Conservation (phyloP, 1,140 invertebrate species). For the Hycleus cichorii region DNA sequence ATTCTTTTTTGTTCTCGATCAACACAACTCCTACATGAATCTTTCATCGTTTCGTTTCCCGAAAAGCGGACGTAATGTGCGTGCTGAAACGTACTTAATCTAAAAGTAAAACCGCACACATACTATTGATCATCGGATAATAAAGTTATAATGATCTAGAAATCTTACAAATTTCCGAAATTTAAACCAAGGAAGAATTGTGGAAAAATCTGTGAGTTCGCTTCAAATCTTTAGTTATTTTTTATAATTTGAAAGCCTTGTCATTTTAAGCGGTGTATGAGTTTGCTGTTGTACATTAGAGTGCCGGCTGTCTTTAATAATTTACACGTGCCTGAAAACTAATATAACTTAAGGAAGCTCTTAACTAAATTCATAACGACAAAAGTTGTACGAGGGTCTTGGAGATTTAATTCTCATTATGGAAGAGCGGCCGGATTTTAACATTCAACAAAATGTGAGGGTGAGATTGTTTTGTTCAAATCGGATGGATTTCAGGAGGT, state of each 20-base stretch:
- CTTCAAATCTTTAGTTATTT: too few species aligned
- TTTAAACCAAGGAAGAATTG: too few species aligned
- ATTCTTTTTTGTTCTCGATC: too few species aligned
- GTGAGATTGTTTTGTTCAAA: conserved; percentile 8
- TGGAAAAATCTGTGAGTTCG: too few species aligned
- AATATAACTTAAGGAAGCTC: conserved; percentile 16
- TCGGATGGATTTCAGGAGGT: background rate
- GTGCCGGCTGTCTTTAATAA: conserved; percentile 3
- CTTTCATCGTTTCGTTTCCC: conserved; percentile 7
- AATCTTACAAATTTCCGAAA: background rate
- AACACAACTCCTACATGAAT: conserved; percentile 1
- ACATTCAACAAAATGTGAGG: background rate
- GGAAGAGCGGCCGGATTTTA: background rate
- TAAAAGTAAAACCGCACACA: conserved; percentile 8
- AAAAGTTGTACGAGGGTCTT: conserved; percentile 8
- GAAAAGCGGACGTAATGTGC: conserved; percentile 9
- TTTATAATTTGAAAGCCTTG: background rate
- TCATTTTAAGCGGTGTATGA: background rate
- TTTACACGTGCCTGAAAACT: conserved; percentile 14
- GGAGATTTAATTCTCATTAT: conserved; percentile 13
- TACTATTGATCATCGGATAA: conserved; percentile 10
- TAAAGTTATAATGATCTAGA: conserved; percentile 4
- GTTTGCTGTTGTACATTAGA: background rate
- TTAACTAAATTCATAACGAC: conserved; percentile 16
- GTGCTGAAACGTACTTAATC: conserved; percentile 10